These are phyloP conservation scores for Steromphala cineraria DNA, from an alignment of 2,888 invertebrate genomes.

Conservation along the genomic window DNA sequence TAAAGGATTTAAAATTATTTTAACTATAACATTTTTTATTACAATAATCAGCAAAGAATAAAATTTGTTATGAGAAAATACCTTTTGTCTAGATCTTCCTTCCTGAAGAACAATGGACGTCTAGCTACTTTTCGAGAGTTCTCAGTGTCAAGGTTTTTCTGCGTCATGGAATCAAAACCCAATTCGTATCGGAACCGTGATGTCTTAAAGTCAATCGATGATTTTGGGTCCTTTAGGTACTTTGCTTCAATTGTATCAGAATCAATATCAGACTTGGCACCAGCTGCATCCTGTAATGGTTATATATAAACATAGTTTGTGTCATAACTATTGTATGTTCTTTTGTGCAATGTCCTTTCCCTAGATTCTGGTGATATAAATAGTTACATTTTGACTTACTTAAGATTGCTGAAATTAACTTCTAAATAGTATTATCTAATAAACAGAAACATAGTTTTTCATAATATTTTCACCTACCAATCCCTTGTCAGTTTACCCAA, in stretches of 20 bases:
- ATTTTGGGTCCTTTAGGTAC: background rate
- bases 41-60: too few relatives aligned
- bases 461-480: too few relatives aligned
- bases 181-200: conserved; percentile 36
- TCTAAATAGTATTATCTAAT: too few relatives aligned
- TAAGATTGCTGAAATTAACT: too few relatives aligned
- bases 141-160: conserved; percentile 41
- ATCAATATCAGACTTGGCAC: conserved; percentile 3
- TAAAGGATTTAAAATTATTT: too few relatives aligned
- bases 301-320: background rate
- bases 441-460: too few relatives aligned
- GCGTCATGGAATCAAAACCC: conserved; percentile 48
- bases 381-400: too few relatives aligned
- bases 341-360: too few relatives aligned
- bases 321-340: too few relatives aligned
- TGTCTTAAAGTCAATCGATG: background rate
- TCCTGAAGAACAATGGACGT: conserved; percentile 44
- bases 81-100: conserved; percentile 25
- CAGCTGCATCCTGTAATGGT: background rate
- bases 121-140: conserved; percentile 43
- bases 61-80: background rate
- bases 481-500: too few relatives aligned
- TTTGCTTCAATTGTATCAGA: background rate
- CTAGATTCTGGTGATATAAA: too few relatives aligned
- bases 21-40: too few relatives aligned